Conservation (phyloP, 2,113 vertebrate genomes). For the Oceanodroma tethys region DNA sequence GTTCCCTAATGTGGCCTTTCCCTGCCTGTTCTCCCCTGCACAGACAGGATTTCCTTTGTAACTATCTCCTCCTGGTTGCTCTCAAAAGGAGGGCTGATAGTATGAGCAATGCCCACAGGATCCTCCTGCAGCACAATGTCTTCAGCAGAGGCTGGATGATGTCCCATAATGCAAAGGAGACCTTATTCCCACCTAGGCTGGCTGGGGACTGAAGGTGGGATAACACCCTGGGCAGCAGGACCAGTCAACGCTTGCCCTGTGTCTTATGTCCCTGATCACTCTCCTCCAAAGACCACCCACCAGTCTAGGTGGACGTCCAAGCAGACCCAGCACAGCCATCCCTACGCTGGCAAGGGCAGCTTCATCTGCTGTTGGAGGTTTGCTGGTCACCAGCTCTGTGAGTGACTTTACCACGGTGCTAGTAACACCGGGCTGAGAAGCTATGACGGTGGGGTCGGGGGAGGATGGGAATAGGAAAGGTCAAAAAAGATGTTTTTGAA, state of each 20-base stretch:
- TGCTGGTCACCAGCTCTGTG: background rate
- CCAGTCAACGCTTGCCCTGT: fast-evolving
- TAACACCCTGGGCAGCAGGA: fast-evolving
- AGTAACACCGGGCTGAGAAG: background rate
- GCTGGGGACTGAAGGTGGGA: background rate
- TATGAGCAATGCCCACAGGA: background rate
- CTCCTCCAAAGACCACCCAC: background rate
- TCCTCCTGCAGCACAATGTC: background rate
- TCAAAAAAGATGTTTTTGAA: background rate
- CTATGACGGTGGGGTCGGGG: no score
- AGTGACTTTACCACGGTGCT: background rate
- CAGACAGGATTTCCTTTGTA: background rate
- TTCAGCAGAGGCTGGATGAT: background rate
- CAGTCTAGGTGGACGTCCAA: background rate
- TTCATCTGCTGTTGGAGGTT: background rate
- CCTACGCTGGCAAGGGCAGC: background rate
- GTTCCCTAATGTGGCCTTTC: background rate
- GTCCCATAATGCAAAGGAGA: background rate
- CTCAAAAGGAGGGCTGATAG: background rate
- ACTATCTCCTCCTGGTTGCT: background rate
- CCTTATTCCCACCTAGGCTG: background rate
- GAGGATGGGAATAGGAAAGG: background rate
- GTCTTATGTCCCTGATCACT: background rate
- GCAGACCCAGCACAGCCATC: background rate
- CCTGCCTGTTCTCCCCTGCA: background rate